Evolutionary conservation across 2,888 invertebrate genomes (phyloP), one percentile per base, ranked within the genome.

Genomic region (Spatulosminthurus flaviceps): DNA sequence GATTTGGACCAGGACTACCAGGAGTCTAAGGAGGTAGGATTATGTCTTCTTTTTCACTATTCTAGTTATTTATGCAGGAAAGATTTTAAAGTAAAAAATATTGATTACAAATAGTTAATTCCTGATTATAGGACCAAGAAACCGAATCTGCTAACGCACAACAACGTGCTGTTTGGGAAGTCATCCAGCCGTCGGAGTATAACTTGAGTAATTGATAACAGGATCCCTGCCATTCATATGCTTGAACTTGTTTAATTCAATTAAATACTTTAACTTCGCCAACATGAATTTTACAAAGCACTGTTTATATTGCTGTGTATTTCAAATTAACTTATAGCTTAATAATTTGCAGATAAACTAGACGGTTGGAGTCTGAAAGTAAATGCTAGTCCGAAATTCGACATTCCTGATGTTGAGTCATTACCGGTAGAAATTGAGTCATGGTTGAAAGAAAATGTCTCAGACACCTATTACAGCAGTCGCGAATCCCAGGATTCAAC

Each of bases 401-500:
- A 41, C 9, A 11, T 9, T 1, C 41, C 24, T 19, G 69, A 34
- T 29, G 22, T 41, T n/a, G 70, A 70, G 13, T 41, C 70, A 19
- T 13, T 41, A 0, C 41, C 34, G 1, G 11, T 41, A 7, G 70
- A 29, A 21, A 21, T 70, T 34, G 70, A 70, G n/a, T n/a, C 24
- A 16, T 70, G 70, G 70, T 42, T 70, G 70, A 34, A 70, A 19
- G 70, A 70, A 70, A 70, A 70, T 70, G 41, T 70, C 1, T 13
- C 70, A 0, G 70, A 70, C 2, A 21, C 19, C 69, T 69, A 69
- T 26, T 34, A 34, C 34, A 34, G 21, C 11, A 24, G 13, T 24
- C 19, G 1, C 64, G 21, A 64, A 16, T 64, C 11, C 1, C 21
- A 2, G 1, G 34, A 34, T 34, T n/a, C 61, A 43, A 43, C 9